A percentile compares a stretch with the other conserved stretches of the same genome.
Conservation (phyloP, 2,888 invertebrate species). For the Caprella mutica region DNA sequence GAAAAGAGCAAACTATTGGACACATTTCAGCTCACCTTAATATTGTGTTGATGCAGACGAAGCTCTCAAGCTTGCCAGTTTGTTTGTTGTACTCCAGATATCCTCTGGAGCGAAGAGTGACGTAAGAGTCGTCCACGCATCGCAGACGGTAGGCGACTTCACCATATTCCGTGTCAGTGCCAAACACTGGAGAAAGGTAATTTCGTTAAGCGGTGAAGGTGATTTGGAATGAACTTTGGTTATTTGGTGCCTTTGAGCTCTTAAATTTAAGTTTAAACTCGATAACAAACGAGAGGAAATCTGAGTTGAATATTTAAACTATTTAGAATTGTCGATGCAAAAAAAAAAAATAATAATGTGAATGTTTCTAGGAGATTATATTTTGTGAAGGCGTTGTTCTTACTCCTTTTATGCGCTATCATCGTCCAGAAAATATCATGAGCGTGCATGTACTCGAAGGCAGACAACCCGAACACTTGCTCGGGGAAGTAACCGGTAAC, state of each 20-base stretch:
- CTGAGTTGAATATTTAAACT: too few relatives aligned
- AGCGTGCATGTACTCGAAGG: conserved; percentile 78
- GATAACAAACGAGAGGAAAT: too few relatives aligned
- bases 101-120: conserved; percentile 71
- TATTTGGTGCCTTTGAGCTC: too few relatives aligned
- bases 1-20: too few relatives aligned
- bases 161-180: conserved; percentile 52
- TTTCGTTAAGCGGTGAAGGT: too few relatives aligned
- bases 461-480: conserved; percentile 75
- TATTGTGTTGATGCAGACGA: conserved; percentile 63
- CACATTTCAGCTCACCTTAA: conserved; percentile 27
- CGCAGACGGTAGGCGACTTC: conserved; percentile 74
- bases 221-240: too few relatives aligned
- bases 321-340: too few relatives aligned
- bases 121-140: conserved; percentile 69
- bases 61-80: conserved; percentile 61
- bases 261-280: too few relatives aligned
- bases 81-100: conserved; percentile 67
- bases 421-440: conserved; percentile 82
- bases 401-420: conserved; percentile 72
- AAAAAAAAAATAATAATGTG: too few relatives aligned
- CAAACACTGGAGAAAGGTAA: conserved; percentile 26
- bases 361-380: too few relatives aligned
- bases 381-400: conserved; percentile 42
- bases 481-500: conserved; percentile 80